phyloP scores from a whole-genome alignment of 1,140 invertebrate species.

The Eufriesea mexicana region DNA sequence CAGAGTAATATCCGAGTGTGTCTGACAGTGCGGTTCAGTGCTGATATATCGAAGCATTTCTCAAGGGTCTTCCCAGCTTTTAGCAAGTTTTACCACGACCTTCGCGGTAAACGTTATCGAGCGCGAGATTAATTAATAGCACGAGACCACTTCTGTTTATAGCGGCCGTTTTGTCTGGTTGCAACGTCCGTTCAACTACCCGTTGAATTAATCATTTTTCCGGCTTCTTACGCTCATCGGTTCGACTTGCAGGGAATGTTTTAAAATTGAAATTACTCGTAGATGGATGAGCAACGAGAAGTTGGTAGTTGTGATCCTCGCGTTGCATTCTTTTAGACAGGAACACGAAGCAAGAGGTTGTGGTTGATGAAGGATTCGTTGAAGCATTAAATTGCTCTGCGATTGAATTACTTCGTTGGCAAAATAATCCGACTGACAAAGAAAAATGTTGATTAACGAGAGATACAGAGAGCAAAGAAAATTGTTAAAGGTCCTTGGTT shows the following conservation, averaged over 20 bases:
- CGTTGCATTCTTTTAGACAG: too few relatives aligned
- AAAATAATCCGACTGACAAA: too few relatives aligned
- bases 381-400: too few relatives aligned
- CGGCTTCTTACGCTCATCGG: neutral
- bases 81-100: conserved; percentile 63
- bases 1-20: conserved; percentile 68
- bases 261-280: neutral
- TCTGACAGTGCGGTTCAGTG: conserved; percentile 65
- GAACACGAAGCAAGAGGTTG: neutral
- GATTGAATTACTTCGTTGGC: too few relatives aligned
- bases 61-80: conserved; percentile 56
- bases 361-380: too few relatives aligned
- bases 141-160: neutral
- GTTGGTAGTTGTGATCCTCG: too few relatives aligned
- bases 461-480: too few relatives aligned
- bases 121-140: conserved; percentile 43
- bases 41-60: conserved; percentile 72
- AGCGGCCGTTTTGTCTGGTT: neutral
- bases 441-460: too few relatives aligned
- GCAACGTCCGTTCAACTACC: neutral
- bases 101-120: conserved; percentile 46
- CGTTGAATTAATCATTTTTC: conserved; percentile 14
- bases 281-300: too few relatives aligned
- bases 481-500: too few relatives aligned
- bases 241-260: neutral